Percentiles rank a stretch among this genome's conserved stretches.
phyloP scores from a whole-genome alignment of 2,113 vertebrate species.

The Monarcha castaneiventris region DNA sequence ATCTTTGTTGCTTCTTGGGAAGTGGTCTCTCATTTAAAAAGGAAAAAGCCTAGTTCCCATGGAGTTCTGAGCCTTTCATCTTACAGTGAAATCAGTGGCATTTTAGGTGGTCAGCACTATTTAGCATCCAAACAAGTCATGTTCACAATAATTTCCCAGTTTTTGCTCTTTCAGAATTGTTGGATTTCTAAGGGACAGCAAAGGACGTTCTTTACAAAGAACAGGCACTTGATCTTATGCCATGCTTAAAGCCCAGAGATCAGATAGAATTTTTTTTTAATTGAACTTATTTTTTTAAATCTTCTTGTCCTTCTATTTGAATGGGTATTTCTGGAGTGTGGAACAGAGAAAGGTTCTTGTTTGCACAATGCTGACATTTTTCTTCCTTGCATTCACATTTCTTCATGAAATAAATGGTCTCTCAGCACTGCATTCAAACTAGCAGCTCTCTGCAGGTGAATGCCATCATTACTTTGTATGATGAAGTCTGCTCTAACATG shows the following conservation, averaged over 20 bases:
- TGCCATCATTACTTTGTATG: not conserved
- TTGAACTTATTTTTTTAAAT: not conserved
- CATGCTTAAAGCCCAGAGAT: not conserved
- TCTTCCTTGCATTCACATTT: not conserved
- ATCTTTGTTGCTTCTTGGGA: not conserved
- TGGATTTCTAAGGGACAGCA: not conserved
- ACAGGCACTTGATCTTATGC: not conserved
- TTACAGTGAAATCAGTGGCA: not conserved
- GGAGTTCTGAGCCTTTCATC: not conserved
- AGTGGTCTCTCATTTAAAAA: not conserved
- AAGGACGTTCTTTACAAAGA: not conserved
- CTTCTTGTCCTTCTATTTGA: not conserved
- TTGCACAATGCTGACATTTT: not conserved
- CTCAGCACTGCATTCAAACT: not conserved
- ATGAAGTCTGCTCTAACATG: not conserved
- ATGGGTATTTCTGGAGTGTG: not conserved
- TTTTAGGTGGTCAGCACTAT: not conserved
- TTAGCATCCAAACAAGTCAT: not conserved
- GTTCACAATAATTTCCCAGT: not conserved
- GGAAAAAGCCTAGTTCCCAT: not conserved
- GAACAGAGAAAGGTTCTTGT: not conserved
- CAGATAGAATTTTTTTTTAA: not conserved
- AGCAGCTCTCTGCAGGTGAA: constrained; percentile 8
- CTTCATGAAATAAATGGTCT: not conserved
- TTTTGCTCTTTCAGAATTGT: not conserved